A percentile compares a stretch with the other conserved stretches of the same genome.
Evolutionary conservation across 1,140 invertebrate species (phyloP).

Genomic region (Hypothenemus hampei): DNA sequence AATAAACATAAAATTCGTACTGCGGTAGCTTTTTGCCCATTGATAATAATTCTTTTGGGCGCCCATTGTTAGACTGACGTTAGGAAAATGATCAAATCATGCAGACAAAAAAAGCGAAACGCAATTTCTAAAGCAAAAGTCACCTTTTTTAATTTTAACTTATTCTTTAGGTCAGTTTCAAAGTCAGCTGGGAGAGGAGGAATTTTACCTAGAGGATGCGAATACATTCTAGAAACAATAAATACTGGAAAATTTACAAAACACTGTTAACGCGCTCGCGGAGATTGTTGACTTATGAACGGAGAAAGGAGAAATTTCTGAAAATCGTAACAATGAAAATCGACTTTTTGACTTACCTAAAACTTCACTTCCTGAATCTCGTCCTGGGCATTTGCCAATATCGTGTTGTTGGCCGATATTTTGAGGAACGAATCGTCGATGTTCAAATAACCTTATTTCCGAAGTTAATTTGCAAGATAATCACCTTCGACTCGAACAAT

Average conservation of each 20-base stretch:
- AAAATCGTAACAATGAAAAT: slow-evolving; percentile 23
- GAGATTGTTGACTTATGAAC: not conserved
- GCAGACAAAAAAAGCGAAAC: not conserved
- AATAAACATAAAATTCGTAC: too few species aligned
- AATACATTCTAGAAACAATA: slow-evolving; percentile 10
- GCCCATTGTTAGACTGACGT: too few species aligned
- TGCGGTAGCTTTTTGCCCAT: too few species aligned
- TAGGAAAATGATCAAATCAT: not conserved
- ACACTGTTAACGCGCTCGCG: not conserved
- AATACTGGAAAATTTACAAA: not conserved
- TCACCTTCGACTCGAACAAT: too few species aligned
- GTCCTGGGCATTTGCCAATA: slow-evolving; percentile 23
- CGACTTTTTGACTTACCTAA: slow-evolving; percentile 18
- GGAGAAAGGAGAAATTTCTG: slow-evolving; percentile 12
- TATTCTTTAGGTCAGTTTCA: slow-evolving; percentile 14
- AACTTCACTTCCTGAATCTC: slow-evolving; percentile 21
- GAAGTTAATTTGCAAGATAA: too few species aligned
- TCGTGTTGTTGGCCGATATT: too few species aligned
- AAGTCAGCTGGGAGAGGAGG: slow-evolving; percentile 11
- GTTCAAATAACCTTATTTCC: too few species aligned
- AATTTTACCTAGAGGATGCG: slow-evolving; percentile 20
- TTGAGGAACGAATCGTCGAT: too few species aligned
- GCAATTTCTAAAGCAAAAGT: not conserved
- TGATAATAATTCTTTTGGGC: too few species aligned
- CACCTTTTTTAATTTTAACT: slow-evolving; percentile 19